Evolutionary conservation across 1,140 invertebrate species (phyloP).

Genomic region (Ditylenchus dipsaci): DNA sequence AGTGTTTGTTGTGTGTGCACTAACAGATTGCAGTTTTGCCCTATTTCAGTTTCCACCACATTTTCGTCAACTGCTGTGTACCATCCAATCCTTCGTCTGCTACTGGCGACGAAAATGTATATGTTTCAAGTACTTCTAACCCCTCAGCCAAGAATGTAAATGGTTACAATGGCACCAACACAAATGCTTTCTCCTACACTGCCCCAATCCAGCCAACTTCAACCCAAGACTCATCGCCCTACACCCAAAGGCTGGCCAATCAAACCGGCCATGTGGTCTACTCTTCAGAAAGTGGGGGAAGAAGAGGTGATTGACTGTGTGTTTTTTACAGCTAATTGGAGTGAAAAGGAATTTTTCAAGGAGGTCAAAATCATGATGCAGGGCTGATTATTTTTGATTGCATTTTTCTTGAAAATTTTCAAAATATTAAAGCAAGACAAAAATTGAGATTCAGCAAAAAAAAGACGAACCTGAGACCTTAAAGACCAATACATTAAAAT

Average conservation of each 20-base stretch:
- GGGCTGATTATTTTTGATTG: not conserved
- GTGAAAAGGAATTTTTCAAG: not conserved
- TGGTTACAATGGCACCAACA: no score
- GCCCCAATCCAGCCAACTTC: no score
- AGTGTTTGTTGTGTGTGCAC: no score
- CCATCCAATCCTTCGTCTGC: no score
- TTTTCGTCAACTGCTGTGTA: no score
- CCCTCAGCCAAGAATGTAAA: no score
- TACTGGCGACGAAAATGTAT: no score
- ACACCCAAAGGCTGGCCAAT: constrained; percentile 18
- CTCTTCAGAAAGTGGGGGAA: constrained; percentile 42
- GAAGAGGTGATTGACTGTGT: not conserved
- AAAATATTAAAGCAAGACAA: not conserved
- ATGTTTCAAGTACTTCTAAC: no score
- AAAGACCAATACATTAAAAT: not conserved
- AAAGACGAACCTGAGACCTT: not conserved
- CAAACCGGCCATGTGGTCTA: constrained; percentile 40
- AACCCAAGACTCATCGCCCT: constrained; percentile 17
- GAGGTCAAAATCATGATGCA: not conserved
- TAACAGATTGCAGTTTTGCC: no score
- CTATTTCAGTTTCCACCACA: no score
- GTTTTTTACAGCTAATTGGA: not conserved
- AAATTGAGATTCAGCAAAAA: not conserved
- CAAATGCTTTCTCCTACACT: no score
- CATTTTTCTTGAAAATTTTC: not conserved